Conservation (phyloP, 2,888 invertebrate genomes). For the Noctua pronuba region DNA sequence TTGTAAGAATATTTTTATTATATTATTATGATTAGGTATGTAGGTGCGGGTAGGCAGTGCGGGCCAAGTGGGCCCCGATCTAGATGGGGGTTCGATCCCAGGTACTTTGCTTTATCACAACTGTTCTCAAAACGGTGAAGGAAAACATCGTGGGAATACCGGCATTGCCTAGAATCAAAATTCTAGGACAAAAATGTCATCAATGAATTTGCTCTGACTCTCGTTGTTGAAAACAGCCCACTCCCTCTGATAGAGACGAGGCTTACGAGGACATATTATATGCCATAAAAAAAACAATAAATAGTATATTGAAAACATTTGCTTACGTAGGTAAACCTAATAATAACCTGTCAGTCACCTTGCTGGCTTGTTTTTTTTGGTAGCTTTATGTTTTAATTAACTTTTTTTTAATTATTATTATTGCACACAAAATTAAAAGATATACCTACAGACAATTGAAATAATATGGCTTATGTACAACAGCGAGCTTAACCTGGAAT, state of each 20-base stretch:
- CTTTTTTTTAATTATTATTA: neutral
- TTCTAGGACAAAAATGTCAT: neutral
- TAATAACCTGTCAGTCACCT: neutral
- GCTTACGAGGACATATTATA: neutral
- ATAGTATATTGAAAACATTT: neutral
- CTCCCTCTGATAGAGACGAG: neutral
- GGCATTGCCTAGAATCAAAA: neutral
- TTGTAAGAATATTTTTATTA: neutral
- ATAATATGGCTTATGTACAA: neutral
- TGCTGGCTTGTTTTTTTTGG: neutral
- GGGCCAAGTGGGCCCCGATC: neutral
- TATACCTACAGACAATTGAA: neutral
- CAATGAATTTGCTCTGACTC: neutral
- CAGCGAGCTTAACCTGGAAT: neutral
- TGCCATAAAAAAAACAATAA: neutral
- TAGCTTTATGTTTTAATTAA: neutral
- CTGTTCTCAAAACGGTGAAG: neutral
- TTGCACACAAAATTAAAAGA: neutral
- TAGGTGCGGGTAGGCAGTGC: neutral
- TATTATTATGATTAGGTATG: neutral
- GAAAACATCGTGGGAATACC: neutral
- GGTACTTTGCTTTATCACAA: neutral
- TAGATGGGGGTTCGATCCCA: neutral
- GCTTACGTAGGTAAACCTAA: neutral
- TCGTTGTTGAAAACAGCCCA: neutral